Base-by-base conservation (phyloP, 2,888 invertebrate species). In the Sceliomorpha sp. region DNA sequence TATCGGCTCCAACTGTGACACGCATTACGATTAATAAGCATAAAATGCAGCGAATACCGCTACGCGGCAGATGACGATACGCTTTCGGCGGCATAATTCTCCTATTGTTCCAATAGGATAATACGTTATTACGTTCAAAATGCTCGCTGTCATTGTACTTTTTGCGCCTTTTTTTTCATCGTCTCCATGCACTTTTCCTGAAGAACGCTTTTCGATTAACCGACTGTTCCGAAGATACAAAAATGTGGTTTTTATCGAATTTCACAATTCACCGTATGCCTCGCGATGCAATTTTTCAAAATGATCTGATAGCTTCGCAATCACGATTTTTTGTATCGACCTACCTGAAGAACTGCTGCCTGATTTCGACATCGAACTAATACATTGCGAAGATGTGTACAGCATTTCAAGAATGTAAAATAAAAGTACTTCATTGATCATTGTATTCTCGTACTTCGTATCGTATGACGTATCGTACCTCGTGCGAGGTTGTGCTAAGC, bases 21-120 rank as follows among this genome's bases (percentile, higher is more conserved):
- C 75, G 72, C 71, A 77, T 77, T 74, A 67, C 78, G 76, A 83
- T 82, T 81, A 83, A 81, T 83, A 80, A 83, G 80, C 82, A 78
- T 76, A 83, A 81, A 84, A 82, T 80, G 66, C 67, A 50, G 58
- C 58, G 51, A 40, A 55, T 44, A 20, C 39, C 24, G 10, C 29
- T 15, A 13, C 29, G 3, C 34, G 24, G 48, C 26, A 36, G 17
- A 48, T 34, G 34, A 48, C 48, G 48, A 34, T 48, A 44, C 31
- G 44, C 15, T 40, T 40, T 40, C 40, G 40, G 20, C 45, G 26
- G 44, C 31, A 44, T 44, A 29, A 44, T 44, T 44, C 44, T 27
- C 27, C 44, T 44, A 29, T 44, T 44, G 44, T 44, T 15, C 15
- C 15, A 15, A 44, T 44, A 9, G 26, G 12, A 14, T 44, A 29